These are phyloP conservation scores for Tenthredo amoena DNA, from an alignment of 2,888 invertebrate species.

Conservation along the genomic window DNA sequence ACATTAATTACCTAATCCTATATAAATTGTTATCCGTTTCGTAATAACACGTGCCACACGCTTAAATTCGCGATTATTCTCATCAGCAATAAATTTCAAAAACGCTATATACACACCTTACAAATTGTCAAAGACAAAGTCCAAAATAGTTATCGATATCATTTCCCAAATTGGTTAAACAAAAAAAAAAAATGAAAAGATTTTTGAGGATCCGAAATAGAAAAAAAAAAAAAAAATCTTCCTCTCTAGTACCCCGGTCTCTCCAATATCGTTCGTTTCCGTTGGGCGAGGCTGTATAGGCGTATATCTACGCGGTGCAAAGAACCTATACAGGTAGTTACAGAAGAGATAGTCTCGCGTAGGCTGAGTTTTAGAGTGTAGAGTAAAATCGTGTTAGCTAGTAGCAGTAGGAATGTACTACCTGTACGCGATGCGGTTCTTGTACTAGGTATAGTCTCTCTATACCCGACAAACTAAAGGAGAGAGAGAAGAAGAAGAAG, in stretches of 20 bases:
- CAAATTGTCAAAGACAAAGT: background rate
- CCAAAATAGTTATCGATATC: background rate
- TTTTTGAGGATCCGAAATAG: no score
- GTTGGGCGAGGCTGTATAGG: slow-evolving; percentile 12
- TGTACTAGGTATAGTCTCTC: background rate
- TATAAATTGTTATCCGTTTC: slow-evolving; percentile 3
- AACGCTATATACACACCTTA: background rate
- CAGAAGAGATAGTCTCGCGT: background rate
- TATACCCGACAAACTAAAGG: slow-evolving; percentile 3
- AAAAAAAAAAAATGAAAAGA: no score
- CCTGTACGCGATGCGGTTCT: no score
- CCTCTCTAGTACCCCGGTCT: no score
- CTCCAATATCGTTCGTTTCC: slow-evolving; percentile 3
- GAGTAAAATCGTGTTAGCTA: background rate
- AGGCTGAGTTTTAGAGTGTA: background rate
- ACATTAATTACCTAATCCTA: background rate
- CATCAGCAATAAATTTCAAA: background rate
- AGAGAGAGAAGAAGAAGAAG: no score
- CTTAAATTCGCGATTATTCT: background rate
- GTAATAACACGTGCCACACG: background rate
- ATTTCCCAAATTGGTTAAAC: no score
- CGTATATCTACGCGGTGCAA: no score
- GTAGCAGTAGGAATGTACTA: background rate
- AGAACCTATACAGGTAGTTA: background rate
- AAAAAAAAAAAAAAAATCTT: no score